Base-by-base conservation (phyloP, 2,888 invertebrate genomes). In the Steinernema scapterisci region DNA sequence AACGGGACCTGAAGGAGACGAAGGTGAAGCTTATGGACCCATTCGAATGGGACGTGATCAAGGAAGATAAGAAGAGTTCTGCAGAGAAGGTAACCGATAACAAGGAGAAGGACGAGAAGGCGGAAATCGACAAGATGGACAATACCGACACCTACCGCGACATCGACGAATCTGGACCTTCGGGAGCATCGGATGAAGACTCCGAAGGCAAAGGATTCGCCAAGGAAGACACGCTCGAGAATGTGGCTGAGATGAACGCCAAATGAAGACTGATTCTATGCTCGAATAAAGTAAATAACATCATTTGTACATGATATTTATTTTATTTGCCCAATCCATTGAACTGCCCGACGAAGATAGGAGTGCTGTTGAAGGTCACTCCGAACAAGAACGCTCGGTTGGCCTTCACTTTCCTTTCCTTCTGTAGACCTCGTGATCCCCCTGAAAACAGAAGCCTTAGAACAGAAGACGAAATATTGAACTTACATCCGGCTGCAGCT, bases 191-290 rank as follows among this genome's bases (percentile, higher is more conserved):
- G 25, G 79, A 77, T 44, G 74, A 71, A 0, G 75, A 77, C 3
- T 78, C 79, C 9, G 73, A 80, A 56, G 77, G 76, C 7, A 80
- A 79, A 23, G 82, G 80, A 9, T 81, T 80, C 74, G 80, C 79
- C 43, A 83, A 80, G 70, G 84, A 84, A 71, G 81, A 83, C 73
- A 84, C 84, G 6, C 76, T 84, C 48, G 83, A 83, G 21, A 54
- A 72, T 43, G 76, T 74, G 0, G 27, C 73, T 19, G 77, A 78
- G 13, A 77, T 77, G 73, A 46, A 73, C 19, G 74, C 51, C 25
- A 74, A 74, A n/a, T 72, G 38, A 38, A 9, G 38, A 38, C 9
- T 38, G 38, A n/a, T n/a, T n/a, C n/a, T n/a, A n/a, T n/a, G n/a
- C n/a, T n/a, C n/a, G n/a, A n/a, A n/a, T n/a, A n/a, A n/a, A n/a